Evolutionary conservation across 2,797 vertebrate species (phyloP), one percentile per base, ranked within the genome.

Genomic region (Apogon talboti): DNA sequence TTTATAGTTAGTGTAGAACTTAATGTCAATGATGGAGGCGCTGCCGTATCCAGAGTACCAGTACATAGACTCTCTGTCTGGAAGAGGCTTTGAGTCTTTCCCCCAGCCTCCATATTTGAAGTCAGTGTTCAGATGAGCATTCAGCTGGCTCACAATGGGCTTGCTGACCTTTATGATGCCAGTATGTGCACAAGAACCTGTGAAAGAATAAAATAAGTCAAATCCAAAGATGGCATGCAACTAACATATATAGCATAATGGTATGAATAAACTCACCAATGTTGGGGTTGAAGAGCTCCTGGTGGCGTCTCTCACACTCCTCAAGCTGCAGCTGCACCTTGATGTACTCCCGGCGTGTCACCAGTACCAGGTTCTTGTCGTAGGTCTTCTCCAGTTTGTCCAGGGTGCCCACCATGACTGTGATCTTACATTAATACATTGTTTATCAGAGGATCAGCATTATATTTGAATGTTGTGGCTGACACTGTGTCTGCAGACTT

Each of bases 41-140:
- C 48, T 46, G 2, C 41, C 16, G 28, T 58, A 72, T 1, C 82
- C 89, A 24, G 90, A 84, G 65, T 85, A 92, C 90, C 89, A 92
- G 78, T 91, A 91, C 84, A 89, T 89, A 4, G 87, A 85, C 46
- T 93, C 79, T 66, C 81, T 86, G 12, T 87, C 81, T 3, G 81
- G 75, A 71, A 88, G 2, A 38, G 91, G 91, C 24, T 90, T 90
- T 9, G 88, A 90, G 54, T 93, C 91, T 90, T 92, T 93, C 2
- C 92, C 92, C 91, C 92, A 93, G n/a, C 87, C 88, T 57, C 92
- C 92, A 47, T 61, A 92, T 61, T 1, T 84, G 47, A 83, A 76
- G 13, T 11, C 43, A 19, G 59, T 0, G 18, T 15, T 84, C 2
- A 92, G 78, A 58, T 91, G 71, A 14, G 81, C 82, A 18, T 92